Evolutionary conservation across 2,888 invertebrate genomes (phyloP), one percentile per base, ranked within the genome.

Genomic region (Gonocerus acuteangulatus): DNA sequence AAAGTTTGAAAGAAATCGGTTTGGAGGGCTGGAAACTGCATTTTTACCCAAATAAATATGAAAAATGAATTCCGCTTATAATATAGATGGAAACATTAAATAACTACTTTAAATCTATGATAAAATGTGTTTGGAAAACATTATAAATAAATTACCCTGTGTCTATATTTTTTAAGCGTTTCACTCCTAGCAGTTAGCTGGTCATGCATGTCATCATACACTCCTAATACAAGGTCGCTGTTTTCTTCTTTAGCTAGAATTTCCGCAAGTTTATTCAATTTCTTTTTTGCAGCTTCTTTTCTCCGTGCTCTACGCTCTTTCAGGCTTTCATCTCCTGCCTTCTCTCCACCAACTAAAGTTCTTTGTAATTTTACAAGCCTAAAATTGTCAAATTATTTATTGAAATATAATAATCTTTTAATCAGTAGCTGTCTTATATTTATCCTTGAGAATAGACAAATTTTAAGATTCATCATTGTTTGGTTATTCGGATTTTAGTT

Each of bases 341-440:
- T 79, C 70, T 90, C 89, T 0, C 89, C 89, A 1, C 89, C 89
- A 42, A 91, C 87, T 77, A 91, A 81, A 57, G 83, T 81, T 47
- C 83, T 80, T 71, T 90, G 84, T 18, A 90, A 76, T 62, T 80
- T 78, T 71, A 84, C 78, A 67, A 80, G 75, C 73, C 78, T 80
- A 71, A 13, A 54, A 56, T 42, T n/a, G n/a, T 9, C 19, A 34
- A 23, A 7, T 13, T 34, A n/a, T 13, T 1, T 9, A 2, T 18
- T 39, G 13, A 21, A 11, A 44, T 15, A 11, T n/a, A n/a, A n/a
- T n/a, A n/a, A n/a, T n/a, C n/a, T n/a, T n/a, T n/a, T n/a, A n/a
- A n/a, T n/a, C n/a, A n/a, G n/a, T n/a, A n/a, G n/a, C n/a, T n/a
- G n/a, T n/a, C n/a, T n/a, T n/a, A n/a, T n/a, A n/a, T n/a, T 9